Percentiles rank a stretch among this genome's conserved stretches.
These are phyloP conservation scores for Gortyna flavago DNA, from an alignment of 2,888 invertebrate species.

Conservation along the genomic window DNA sequence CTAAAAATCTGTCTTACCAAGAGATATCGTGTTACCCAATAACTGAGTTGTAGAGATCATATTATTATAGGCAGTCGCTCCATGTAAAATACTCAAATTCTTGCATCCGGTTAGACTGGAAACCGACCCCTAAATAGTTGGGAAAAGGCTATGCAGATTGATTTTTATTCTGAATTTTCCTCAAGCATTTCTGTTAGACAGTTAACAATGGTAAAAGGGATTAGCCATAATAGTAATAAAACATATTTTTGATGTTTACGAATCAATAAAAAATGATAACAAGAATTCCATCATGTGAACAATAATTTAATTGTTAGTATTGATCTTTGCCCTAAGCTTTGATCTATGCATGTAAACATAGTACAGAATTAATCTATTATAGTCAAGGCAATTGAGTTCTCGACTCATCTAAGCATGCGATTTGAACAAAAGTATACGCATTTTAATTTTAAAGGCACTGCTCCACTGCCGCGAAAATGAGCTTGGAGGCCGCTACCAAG, in stretches of 20 bases:
- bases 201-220: background rate
- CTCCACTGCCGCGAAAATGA: background rate
- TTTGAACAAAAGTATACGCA: background rate
- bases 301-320: constrained; percentile 12
- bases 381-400: background rate
- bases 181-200: background rate
- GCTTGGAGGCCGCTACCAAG: background rate
- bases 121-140: background rate
- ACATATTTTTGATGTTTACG: background rate
- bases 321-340: constrained; percentile 28
- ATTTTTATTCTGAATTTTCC: background rate
- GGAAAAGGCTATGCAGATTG: background rate
- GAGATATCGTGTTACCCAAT: background rate
- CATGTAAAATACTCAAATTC: background rate
- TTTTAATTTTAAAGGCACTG: background rate
- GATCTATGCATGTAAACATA: background rate
- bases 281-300: constrained; percentile 10
- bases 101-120: background rate
- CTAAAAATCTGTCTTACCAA: background rate
- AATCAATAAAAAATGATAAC: background rate
- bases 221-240: background rate
- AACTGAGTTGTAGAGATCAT: background rate
- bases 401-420: background rate
- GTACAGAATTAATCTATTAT: constrained; percentile 25
- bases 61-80: too few species aligned